phyloP scores from a whole-genome alignment of 2,113 vertebrate species.

The Pomatorhinus ruficollis region DNA sequence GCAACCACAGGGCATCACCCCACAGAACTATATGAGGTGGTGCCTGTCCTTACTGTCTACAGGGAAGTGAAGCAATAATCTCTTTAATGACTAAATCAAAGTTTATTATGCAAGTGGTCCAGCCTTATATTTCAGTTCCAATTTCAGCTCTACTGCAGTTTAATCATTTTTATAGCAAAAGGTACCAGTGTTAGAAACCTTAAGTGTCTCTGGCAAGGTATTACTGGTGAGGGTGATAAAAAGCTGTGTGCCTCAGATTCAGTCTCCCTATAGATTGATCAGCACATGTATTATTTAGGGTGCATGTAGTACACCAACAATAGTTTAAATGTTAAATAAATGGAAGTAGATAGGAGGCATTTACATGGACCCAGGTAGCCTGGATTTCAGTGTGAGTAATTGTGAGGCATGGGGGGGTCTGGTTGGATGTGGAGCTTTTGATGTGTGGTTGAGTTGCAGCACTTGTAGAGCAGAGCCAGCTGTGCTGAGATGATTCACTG shows the following conservation, averaged over 20 bases:
- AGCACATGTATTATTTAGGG: neutral
- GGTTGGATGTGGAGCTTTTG: neutral
- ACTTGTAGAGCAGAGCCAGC: neutral
- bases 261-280: neutral
- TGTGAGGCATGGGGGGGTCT: neutral
- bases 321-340: neutral
- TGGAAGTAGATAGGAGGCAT: neutral
- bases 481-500: neutral
- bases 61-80: neutral
- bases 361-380: neutral
- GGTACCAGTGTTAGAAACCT: neutral
- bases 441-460: neutral
- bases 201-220: neutral
- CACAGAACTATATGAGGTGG: neutral
- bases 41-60: neutral
- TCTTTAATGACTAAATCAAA: slow-evolving; percentile 55
- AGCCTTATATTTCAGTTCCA: slow-evolving; percentile 38
- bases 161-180: slow-evolving; percentile 58
- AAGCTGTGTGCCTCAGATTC: neutral
- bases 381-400: neutral
- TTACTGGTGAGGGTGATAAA: neutral
- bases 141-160: slow-evolving; percentile 31
- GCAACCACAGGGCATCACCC: neutral
- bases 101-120: slow-evolving; percentile 43
- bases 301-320: neutral